These are phyloP conservation scores for Carpatolechia fugitivella DNA, from an alignment of 2,888 invertebrate species.

Conservation along the genomic window DNA sequence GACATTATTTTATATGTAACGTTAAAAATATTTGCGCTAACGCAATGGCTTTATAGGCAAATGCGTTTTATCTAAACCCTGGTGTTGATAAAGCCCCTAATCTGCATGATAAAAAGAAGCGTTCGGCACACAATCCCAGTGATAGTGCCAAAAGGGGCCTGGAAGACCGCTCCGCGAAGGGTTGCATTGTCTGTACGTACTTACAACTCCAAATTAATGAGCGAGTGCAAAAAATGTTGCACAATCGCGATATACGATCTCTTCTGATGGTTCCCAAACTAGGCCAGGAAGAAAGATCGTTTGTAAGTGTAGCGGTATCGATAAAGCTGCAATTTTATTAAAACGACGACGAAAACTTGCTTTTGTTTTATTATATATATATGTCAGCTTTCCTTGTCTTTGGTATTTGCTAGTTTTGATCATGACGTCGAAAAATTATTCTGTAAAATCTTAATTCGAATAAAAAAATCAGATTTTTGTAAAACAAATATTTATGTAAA, in stretches of 20 bases:
- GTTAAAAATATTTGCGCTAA: not conserved
- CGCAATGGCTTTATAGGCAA: constrained; percentile 7
- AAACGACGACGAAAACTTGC: no score
- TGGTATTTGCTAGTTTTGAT: no score
- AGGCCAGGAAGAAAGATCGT: constrained; percentile 12
- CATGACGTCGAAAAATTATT: no score
- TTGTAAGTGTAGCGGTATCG: no score
- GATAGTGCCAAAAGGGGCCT: constrained; percentile 62
- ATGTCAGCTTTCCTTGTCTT: no score
- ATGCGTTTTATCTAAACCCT: constrained; percentile 52
- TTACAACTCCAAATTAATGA: constrained; percentile 76
- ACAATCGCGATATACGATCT: constrained; percentile 74
- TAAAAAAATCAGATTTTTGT: no score
- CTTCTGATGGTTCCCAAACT: constrained; percentile 52
- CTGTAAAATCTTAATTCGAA: no score
- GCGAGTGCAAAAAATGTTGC: constrained; percentile 68
- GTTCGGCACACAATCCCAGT: constrained; percentile 65
- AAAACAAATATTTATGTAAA: no score
- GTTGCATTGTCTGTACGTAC: constrained; percentile 70
- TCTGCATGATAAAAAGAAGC: constrained; percentile 76
- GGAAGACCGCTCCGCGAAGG: constrained; percentile 57
- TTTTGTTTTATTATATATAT: no score
- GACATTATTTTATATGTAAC: no score
- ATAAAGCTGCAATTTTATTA: no score
- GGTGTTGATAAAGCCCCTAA: constrained; percentile 62